Base-by-base conservation (phyloP, 2,888 invertebrate species). In the Yponomeuta sedellus region DNA sequence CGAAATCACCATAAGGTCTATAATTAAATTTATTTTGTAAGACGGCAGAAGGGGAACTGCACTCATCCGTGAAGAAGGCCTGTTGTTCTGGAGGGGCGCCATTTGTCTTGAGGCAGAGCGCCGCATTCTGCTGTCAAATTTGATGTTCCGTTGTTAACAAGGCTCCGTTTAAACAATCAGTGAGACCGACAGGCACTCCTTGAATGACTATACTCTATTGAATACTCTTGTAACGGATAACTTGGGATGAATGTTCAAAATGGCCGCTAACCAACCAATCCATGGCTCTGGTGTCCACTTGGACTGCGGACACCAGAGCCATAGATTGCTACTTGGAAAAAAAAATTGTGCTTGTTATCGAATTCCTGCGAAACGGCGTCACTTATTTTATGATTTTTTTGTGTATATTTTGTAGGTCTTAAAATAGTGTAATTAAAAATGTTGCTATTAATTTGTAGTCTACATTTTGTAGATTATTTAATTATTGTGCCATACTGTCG, bases 51-150 rank as follows among this genome's bases (percentile, higher is more conserved):
- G 68, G 69, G 62, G 69, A 66, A 69, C 22, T 71, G 70, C 65
- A 67, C 69, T 73, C 70, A 16, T 16, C 44, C 44, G 44, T 52
- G 44, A 52, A 52, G 44, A 52, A 52, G 16, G 44, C 44, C 44
- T 34, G 25, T 69, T 66, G 65, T 68, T 58, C 44, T 64, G 20
- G 19, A 66, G 64, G 44, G 52, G 58, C 65, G 63, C 28, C 58
- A 77, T 80, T 79, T 77, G 75, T 79, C 75, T 77, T 76, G 68
- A 68, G 71, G 68, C 69, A 73, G 74, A 73, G 73, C 75, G 77
- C 72, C 73, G 73, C 74, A 77, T 78, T 79, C 75, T 77, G 74
- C 78, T 80, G 79, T 79, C 81, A 80, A 79, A 79, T 77, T 77
- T 77, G 76, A 78, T 80, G 75, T 77, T 74, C 72, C 74, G 72